Evolutionary conservation across 2,797 vertebrate species (phyloP).

Genomic region (Anabacerthia variegaticeps): DNA sequence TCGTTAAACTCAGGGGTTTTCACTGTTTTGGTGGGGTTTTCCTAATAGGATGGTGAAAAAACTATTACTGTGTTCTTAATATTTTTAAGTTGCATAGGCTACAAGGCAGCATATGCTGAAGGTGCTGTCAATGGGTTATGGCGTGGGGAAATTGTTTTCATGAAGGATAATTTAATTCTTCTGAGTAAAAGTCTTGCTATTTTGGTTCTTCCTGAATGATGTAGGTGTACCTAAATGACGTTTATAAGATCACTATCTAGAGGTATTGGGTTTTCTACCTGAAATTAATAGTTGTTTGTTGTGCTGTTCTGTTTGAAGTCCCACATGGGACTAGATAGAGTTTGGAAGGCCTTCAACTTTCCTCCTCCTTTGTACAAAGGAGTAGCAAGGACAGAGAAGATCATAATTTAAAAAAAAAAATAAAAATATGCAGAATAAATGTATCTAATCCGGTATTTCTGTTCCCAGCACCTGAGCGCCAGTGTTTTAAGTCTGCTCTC

Average conservation of each 20-base stretch:
- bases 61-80: background rate
- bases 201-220: background rate
- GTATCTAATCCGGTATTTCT: background rate
- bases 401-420: background rate
- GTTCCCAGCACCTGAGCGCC: background rate
- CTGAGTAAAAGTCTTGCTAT: background rate
- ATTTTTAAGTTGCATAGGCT: background rate
- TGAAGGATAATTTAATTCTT: background rate
- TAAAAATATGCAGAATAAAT: background rate
- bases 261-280: background rate
- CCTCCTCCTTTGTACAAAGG: background rate
- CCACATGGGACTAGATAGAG: background rate
- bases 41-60: background rate
- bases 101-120: background rate
- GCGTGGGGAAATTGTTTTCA: background rate
- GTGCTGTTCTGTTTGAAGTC: background rate
- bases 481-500: slow-evolving; percentile 41
- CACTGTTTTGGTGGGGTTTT: background rate
- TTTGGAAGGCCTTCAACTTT: background rate
- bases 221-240: background rate
- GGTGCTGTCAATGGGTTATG: background rate
- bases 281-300: background rate
- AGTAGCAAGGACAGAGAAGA: background rate
- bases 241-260: background rate
- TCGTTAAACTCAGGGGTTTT: background rate